A percentile compares a stretch with the other conserved stretches of the same genome.
These are phyloP conservation scores for Cololabis saira DNA, from an alignment of 2,113 vertebrate genomes.

Conservation along the genomic window DNA sequence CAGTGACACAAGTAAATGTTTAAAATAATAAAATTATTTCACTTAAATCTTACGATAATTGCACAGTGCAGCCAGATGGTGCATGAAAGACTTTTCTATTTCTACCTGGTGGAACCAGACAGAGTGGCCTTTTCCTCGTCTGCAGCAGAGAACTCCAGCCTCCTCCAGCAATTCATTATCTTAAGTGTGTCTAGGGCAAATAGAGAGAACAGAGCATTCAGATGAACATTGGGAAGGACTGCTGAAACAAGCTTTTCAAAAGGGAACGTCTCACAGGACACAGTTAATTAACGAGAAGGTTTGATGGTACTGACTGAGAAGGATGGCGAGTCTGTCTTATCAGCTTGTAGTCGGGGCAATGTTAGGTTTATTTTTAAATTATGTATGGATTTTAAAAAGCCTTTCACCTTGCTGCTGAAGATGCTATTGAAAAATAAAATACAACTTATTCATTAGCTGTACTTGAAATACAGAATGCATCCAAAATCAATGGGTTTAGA, in stretches of 20 bases:
- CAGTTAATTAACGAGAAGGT: constrained; percentile 56
- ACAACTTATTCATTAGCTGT: background rate
- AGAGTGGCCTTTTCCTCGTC: constrained; percentile 65
- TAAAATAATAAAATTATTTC: constrained; percentile 21
- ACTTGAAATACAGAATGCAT: background rate
- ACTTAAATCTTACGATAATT: constrained; percentile 30
- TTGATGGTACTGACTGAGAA: constrained; percentile 39
- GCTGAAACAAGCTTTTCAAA: constrained; percentile 65
- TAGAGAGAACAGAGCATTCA: constrained; percentile 42
- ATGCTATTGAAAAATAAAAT: background rate
- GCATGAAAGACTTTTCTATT: constrained; percentile 33
- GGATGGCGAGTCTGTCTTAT: constrained; percentile 2
- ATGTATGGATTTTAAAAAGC: constrained; percentile 10
- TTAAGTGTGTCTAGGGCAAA: constrained; percentile 74
- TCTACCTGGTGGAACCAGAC: constrained; percentile 56
- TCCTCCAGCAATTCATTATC: constrained; percentile 76
- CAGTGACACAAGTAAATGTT: constrained; percentile 11
- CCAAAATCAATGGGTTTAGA: no score
- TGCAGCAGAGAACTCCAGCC: constrained; percentile 62
- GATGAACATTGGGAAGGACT: constrained; percentile 54
- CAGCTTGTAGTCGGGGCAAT: constrained; percentile 1
- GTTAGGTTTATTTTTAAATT: background rate
- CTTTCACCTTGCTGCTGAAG: background rate
- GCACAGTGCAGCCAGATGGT: constrained; percentile 30
- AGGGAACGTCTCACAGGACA: constrained; percentile 38